Conservation (phyloP, 2,113 vertebrate species). For the Phrynosoma platyrhinos region DNA sequence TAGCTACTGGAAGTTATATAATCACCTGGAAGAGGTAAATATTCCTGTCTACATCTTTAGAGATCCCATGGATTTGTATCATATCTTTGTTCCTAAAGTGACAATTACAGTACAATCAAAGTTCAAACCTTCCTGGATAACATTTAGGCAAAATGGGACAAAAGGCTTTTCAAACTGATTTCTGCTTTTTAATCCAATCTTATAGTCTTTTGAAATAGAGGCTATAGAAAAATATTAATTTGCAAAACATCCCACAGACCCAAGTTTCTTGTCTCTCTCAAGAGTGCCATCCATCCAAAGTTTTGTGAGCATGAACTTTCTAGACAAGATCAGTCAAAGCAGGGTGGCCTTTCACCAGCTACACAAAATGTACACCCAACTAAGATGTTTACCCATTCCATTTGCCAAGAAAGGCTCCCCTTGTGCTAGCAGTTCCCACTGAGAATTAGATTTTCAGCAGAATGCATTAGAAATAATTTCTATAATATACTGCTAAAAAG, state of each 20-base stretch:
- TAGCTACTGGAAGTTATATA: conserved; percentile 90
- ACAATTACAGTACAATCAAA: neutral
- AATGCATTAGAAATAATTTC: conserved; percentile 10
- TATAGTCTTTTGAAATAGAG: neutral
- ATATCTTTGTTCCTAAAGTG: neutral
- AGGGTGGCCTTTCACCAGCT: neutral
- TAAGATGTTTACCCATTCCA: neutral
- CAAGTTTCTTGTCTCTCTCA: neutral
- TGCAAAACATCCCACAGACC: too few relatives aligned
- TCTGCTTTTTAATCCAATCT: neutral
- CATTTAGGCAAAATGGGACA: neutral
- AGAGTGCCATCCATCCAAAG: neutral
- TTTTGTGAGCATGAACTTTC: neutral
- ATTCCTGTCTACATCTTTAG: neutral
- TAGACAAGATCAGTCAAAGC: neutral
- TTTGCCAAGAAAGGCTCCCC: neutral
- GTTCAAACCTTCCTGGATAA: neutral
- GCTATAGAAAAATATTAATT: neutral
- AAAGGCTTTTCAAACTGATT: neutral
- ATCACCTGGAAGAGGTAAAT: conserved; percentile 93
- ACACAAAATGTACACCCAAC: neutral
- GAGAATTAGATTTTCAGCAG: neutral
- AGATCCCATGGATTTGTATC: neutral
- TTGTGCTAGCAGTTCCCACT: neutral
- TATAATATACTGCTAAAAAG: neutral